Evolutionary conservation across 2,113 vertebrate genomes (phyloP), one percentile per base, ranked within the genome.

Genomic region (Sialia sialis): DNA sequence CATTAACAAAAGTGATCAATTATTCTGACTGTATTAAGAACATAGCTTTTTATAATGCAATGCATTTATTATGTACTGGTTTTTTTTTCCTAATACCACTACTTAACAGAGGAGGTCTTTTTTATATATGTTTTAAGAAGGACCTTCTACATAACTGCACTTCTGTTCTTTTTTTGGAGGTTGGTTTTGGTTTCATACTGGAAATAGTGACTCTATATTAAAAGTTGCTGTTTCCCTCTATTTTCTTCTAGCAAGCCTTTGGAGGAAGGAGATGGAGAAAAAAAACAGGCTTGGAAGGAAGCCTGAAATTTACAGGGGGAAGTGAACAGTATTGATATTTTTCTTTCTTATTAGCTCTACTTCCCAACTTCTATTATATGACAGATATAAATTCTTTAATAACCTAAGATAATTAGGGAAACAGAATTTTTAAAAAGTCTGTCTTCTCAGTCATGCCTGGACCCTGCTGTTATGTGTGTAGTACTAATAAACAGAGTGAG

Each of bases 1-100:
- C 63, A 81, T 84, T 93, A 90, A 86, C 76, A 46, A 92, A 85
- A 94, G 66, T 56, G 83, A 41, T 39, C 67, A 69, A 84, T 96
- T 96, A 90, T 91, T 89, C 85, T 81, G 41, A 78, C 64, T 59
- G 78, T 78, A 20, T 85, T 89, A 95, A 81, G 51, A 74, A 94
- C 10, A 51, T 26, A 72, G 9, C 9, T 79, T 72, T n/a, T 38
- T 67, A 22, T 63, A 77, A 87, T 54, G 21, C 36, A 83, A 46
- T 68, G 10, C 13, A 55, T 63, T 82, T 76, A 46, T 56, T 26
- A 63, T 22, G 11, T 44, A 30, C 6, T 0, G 0, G n/a, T n/a
- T 1, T 77, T 77, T 46, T 62, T 60, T 13, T 23, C n/a, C 59
- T 44, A 68, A 16, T 73, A 27, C 4, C 15, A 23, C 19, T 46